Conservation (phyloP, 1,140 invertebrate species). For the Aricia agestis region DNA sequence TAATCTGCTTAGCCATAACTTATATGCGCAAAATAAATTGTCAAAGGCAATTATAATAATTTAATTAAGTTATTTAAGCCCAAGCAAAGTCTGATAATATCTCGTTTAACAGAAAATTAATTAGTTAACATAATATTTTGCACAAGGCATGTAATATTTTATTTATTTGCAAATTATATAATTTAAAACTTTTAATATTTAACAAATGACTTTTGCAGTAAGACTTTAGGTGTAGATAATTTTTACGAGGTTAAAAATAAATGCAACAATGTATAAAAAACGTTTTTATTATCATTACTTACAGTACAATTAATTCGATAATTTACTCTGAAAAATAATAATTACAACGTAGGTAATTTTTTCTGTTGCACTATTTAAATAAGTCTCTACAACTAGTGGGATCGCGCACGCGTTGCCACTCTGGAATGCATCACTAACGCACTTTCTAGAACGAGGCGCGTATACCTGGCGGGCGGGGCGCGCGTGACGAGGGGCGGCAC, state of each 20-base stretch:
- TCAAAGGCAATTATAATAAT: too few species aligned
- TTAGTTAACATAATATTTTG: too few species aligned
- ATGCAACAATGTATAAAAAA: slow-evolving; percentile 47
- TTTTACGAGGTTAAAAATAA: neutral
- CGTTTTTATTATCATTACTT: slow-evolving; percentile 69
- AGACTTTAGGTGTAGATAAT: too few species aligned
- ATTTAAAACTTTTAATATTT: too few species aligned
- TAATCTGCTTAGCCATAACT: too few species aligned
- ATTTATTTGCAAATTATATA: too few species aligned
- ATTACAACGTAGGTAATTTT: slow-evolving; percentile 70
- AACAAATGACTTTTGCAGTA: too few species aligned
- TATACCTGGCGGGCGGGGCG: slow-evolving; percentile 42
- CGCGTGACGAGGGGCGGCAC: slow-evolving; percentile 57
- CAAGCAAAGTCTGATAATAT: too few species aligned
- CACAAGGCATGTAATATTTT: too few species aligned
- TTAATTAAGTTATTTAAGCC: too few species aligned
- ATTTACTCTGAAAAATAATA: slow-evolving; percentile 69
- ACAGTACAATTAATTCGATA: slow-evolving; percentile 72
- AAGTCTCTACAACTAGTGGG: slow-evolving; percentile 70
- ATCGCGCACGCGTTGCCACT: slow-evolving; percentile 38
- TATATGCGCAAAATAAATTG: too few species aligned
- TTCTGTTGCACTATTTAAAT: slow-evolving; percentile 68
- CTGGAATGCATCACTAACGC: slow-evolving; percentile 45
- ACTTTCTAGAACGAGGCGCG: slow-evolving; percentile 27
- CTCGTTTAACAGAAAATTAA: too few species aligned